Evolutionary conservation across 1,140 invertebrate species (phyloP), one percentile per base, ranked within the genome.

Genomic region (Wiebesia pumilae): DNA sequence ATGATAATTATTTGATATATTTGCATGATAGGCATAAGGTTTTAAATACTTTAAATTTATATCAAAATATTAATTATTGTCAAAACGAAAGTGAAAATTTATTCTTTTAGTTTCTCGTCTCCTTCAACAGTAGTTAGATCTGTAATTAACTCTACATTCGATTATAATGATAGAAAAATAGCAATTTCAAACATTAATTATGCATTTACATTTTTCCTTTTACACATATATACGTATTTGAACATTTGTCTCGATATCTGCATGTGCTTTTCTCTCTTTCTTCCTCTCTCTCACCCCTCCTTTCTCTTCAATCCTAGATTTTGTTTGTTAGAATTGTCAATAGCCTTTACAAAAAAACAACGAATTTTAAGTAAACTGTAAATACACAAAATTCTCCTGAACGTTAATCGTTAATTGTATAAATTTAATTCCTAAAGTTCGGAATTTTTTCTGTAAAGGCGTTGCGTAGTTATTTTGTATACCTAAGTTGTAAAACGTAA

Each of bases 181-280:
- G 35, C 24, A 40, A 24, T 69, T 69, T 73, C 33, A 73, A 73
- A 24, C 4, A 73, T 75, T 43, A 43, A n/a, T 43, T 75, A 43
- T 14, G 71, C 24, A 75, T 75, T 75, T 43, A 75, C 21, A 75
- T 75, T 14, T 75, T 75, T 75, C 1, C n/a, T 38, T 40, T 40
- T 54, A 54, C 43, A 27, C 77, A 33, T 33, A 16, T n/a, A 77
- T 77, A 47, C 47, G 3, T 54, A 51, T 78, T 33, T 51, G 16
- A 54, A 2, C 21, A 27, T 79, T 58, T 54, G 12, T 77, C 21
- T 79, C 4, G 35, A 79, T 77, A 30, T 62, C 27, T 83, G 82
- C 82, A 83, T 77, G 82, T 47, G 82, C 71, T 83, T 87, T 24
- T 80, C 14, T 81, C 71, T 69, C 67, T 69, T 16, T 69, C 30